phyloP scores from a whole-genome alignment of 2,888 invertebrate species.

The Baccha elongata region DNA sequence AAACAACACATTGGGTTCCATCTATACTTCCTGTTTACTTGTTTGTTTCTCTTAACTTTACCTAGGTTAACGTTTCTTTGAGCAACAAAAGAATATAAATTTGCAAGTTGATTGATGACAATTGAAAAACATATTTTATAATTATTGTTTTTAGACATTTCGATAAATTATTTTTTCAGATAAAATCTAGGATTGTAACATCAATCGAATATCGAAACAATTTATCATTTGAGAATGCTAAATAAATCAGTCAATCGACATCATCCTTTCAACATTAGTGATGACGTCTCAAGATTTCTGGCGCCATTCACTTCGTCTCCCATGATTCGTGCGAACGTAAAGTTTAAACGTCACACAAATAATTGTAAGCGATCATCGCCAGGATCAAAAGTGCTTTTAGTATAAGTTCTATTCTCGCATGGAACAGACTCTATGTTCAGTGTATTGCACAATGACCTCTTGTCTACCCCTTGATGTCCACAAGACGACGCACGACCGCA shows the following conservation, averaged over 20 bases:
- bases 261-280: slow-evolving; percentile 42
- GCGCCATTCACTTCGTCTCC: slow-evolving; percentile 44
- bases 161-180: too few species aligned
- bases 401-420: slow-evolving; percentile 1
- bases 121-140: too few species aligned
- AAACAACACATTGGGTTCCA: too few species aligned
- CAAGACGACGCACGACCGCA: slow-evolving; percentile 36
- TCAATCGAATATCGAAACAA: not conserved
- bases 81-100: too few species aligned
- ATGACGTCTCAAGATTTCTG: slow-evolving; percentile 49
- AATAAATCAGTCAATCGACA: slow-evolving; percentile 51
- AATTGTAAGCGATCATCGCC: slow-evolving; percentile 58
- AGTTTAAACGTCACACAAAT: slow-evolving; percentile 63
- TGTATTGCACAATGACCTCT: slow-evolving; percentile 47
- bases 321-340: slow-evolving; percentile 16
- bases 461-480: slow-evolving; percentile 47
- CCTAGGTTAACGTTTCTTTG: too few species aligned
- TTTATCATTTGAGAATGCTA: not conserved
- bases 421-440: not conserved
- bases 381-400: slow-evolving; percentile 43
- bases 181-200: too few species aligned
- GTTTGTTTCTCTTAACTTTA: too few species aligned
- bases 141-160: too few species aligned
- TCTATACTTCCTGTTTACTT: too few species aligned
- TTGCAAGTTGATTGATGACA: too few species aligned